Evolutionary conservation across 2,888 invertebrate species (phyloP), one percentile per base, ranked within the genome.

Genomic region (Rotaria magnacalcarata): DNA sequence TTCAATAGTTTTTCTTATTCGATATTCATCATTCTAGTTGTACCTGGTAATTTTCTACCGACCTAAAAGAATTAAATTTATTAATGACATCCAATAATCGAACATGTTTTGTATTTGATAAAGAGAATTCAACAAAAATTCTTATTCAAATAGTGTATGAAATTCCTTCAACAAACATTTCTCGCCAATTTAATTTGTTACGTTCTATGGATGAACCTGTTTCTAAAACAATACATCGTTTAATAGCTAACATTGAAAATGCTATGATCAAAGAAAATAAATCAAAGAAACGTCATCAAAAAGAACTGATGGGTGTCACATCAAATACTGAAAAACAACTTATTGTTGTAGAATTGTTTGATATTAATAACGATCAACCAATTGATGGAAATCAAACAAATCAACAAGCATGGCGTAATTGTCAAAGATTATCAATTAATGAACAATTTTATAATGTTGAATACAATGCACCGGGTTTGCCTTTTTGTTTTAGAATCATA

Each of bases 71-170:
- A 60, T 60, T n/a, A 34, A 16, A 67, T 67, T 19, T 27, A 67
- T 67, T 34, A 24, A 67, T 67, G 67, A 34, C 14, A 34, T 67
- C 67, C 16, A 67, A 34, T 67, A 14, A 11, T 27, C 67, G 67
- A 27, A 67, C 67, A 34, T 67, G 67, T 34, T 67, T 67, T 67
- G 67, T 67, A 27, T 67, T 67, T 67, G 67, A 67, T 67, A 67
- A 67, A 67, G 67, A 67, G 1, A 24, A 67, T 34, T 34, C 27
- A 11, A 67, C 67, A 5, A 67, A 67, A 67, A 34, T 67, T 67
- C 67, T 67, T 27, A 67, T 67, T 67, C 67, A 67, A 67, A 67
- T 67, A 11, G 4, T 14, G 4, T 67, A 67, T 67, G 67, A 67
- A 27, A 67, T 67, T 27, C 67, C 67, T 14, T 34, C 67, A 16